phyloP scores from a whole-genome alignment of 2,888 invertebrate genomes.

The Onchidella celtica region DNA sequence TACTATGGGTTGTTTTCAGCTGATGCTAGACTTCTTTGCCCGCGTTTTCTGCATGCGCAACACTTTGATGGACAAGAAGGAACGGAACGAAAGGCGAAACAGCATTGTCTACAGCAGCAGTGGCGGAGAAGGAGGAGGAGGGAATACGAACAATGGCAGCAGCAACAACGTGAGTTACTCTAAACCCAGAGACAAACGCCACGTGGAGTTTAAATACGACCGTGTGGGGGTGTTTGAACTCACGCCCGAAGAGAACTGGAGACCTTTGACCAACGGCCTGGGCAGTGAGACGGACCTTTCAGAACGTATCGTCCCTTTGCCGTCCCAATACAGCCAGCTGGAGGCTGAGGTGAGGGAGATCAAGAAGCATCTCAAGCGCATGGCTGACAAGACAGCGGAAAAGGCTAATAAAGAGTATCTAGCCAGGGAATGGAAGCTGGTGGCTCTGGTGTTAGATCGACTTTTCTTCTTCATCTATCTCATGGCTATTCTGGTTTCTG shows the following conservation, averaged over 20 bases:
- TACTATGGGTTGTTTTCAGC: constrained; percentile 63
- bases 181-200: constrained; percentile 51
- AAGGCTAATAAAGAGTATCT: constrained; percentile 72
- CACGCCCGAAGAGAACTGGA: constrained; percentile 53
- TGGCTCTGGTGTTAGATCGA: constrained; percentile 77
- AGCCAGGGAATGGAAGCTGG: constrained; percentile 76
- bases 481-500: constrained; percentile 73
- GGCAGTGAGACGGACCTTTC: constrained; percentile 43
- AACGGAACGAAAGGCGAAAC: constrained; percentile 48
- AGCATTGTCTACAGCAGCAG: constrained; percentile 3
- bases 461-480: constrained; percentile 78
- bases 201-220: constrained; percentile 64
- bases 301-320: constrained; percentile 49
- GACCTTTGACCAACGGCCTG: constrained; percentile 5
- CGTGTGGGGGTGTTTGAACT: constrained; percentile 66
- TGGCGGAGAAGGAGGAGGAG: not conserved
- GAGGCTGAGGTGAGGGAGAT: constrained; percentile 76
- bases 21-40: constrained; percentile 75
- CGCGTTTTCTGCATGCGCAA: constrained; percentile 74
- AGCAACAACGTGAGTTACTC: constrained; percentile 39
- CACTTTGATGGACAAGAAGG: constrained; percentile 51
- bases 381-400: constrained; percentile 69
- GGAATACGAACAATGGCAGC: not conserved
- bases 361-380: constrained; percentile 62
- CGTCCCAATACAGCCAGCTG: constrained; percentile 57